phyloP scores from a whole-genome alignment of 2,113 vertebrate species.

The Saguinus imperator region DNA sequence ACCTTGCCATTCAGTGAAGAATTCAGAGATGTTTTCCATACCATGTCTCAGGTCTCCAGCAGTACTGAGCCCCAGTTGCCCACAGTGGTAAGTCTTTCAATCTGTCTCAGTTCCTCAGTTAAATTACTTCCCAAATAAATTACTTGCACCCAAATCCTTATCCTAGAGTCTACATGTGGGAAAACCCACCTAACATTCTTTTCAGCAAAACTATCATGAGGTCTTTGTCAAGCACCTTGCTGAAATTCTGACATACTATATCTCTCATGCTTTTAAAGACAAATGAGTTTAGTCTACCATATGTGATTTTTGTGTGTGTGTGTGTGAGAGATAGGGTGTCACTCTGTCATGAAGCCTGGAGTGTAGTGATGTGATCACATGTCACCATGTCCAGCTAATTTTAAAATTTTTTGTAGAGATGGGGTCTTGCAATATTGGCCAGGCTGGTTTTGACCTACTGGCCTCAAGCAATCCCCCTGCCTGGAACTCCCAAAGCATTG shows the following conservation, averaged over 20 bases:
- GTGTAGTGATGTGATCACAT: too few species aligned
- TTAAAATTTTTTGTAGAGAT: too few species aligned
- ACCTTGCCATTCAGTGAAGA: neutral
- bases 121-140: neutral
- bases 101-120: neutral
- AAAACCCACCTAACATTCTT: neutral
- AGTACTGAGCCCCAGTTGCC: neutral
- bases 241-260: neutral
- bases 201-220: too few species aligned
- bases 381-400: too few species aligned
- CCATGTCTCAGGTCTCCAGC: neutral
- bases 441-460: too few species aligned
- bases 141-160: neutral
- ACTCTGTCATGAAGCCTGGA: too few species aligned
- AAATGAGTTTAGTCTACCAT: neutral
- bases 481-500: too few species aligned
- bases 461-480: too few species aligned
- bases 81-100: neutral
- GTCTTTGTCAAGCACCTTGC: neutral
- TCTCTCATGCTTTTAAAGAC: neutral
- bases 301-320: neutral
- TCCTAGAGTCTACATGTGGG: too few species aligned
- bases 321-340: too few species aligned
- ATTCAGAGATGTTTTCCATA: neutral
- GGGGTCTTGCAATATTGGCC: too few species aligned